Evolutionary conservation across 1,140 invertebrate genomes (phyloP).

Genomic region (Cydia pomonella): DNA sequence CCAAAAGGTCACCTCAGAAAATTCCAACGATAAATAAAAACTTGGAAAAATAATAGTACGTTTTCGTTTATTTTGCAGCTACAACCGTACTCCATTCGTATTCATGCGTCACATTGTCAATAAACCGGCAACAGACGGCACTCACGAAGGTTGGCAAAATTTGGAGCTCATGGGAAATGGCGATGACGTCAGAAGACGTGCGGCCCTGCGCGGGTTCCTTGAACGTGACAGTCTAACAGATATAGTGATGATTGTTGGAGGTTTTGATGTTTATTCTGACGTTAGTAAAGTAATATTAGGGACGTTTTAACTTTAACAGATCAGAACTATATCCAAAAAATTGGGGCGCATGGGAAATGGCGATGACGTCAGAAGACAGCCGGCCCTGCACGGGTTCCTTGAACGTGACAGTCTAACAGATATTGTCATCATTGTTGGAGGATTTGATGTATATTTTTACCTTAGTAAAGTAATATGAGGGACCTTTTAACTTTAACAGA

Average conservation of each 20-base stretch:
- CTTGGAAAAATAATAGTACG: no score
- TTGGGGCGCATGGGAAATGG: background rate
- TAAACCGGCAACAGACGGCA: background rate
- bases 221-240: background rate
- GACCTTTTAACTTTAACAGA: no score
- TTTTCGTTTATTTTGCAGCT: no score
- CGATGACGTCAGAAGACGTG: slow-evolving; percentile 12
- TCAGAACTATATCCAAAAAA: background rate
- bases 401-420: background rate
- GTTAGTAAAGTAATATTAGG: background rate
- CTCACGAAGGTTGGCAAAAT: background rate
- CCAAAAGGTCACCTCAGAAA: no score
- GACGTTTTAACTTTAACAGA: background rate
- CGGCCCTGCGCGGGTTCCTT: slow-evolving; percentile 16
- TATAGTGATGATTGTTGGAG: background rate
- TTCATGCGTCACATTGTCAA: background rate
- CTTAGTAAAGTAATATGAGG: no score
- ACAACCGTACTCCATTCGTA: background rate
- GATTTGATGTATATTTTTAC: no score
- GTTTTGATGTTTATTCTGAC: no score
- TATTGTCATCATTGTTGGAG: no score
- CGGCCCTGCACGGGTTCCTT: slow-evolving; percentile 3
- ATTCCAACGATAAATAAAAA: no score
- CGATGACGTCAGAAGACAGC: background rate
- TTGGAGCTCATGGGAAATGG: slow-evolving; percentile 12